phyloP scores from a whole-genome alignment of 2,113 vertebrate species.

The Danio rerio region DNA sequence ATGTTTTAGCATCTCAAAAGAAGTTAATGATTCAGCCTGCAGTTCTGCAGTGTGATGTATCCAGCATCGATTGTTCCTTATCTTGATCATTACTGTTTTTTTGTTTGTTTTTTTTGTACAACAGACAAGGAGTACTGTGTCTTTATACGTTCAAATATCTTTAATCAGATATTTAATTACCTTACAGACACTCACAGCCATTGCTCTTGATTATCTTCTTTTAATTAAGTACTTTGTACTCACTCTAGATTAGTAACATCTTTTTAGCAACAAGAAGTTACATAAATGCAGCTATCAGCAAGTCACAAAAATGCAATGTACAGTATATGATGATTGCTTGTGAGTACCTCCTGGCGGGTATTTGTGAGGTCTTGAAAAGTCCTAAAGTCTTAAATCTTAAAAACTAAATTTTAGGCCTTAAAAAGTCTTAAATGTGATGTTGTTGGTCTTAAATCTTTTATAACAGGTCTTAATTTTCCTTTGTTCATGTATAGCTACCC shows the following conservation, averaged over 20 bases:
- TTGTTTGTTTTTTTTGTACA: background rate
- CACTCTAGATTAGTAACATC: background rate
- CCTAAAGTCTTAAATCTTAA: no score
- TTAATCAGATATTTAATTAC: slow-evolving; percentile 1
- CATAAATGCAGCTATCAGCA: background rate
- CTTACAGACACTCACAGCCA: background rate
- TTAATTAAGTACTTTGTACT: background rate
- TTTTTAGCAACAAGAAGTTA: background rate
- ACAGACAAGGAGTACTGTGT: background rate
- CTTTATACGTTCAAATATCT: background rate
- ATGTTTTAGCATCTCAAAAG: background rate
- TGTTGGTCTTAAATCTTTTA: no score
- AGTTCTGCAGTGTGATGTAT: background rate
- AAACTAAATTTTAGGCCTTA: no score
- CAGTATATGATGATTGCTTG: background rate
- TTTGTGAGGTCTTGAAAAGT: no score
- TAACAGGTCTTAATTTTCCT: no score
- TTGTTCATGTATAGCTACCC: no score
- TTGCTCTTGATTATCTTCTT: background rate
- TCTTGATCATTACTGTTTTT: background rate
- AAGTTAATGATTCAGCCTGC: background rate
- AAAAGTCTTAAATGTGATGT: no score
- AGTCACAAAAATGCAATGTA: background rate
- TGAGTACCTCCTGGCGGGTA: background rate
- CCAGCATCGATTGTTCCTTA: background rate